Evolutionary conservation across 1,140 invertebrate species (phyloP), one percentile per base, ranked within the genome.

Genomic region (Dreissena rostriformis): DNA sequence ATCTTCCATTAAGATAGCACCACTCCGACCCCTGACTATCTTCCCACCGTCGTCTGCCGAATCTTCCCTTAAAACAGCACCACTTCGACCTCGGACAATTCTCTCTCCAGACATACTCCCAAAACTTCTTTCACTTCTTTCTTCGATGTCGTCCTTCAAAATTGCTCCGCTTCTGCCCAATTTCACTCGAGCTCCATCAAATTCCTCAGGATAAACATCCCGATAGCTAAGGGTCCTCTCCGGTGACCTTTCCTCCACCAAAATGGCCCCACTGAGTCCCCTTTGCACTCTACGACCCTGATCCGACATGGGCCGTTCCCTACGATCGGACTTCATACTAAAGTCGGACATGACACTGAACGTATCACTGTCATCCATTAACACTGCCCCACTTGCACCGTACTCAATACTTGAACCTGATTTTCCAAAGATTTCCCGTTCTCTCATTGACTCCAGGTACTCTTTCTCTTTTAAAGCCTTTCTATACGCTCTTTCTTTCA

Each of bases 1-100:
- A 72, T 81, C 70, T 73, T 72, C 55, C 29, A 61, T 11, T n/a
- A 81, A 66, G n/a, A 81, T 55, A n/a, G 79, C 49, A 10, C 70
- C 79, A 49, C 7, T 7, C 4, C 55, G 15, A 53, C 8, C 57
- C 52, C 17, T 28, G 53, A 22, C 28, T 65, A 39, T n/a, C n/a
- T 75, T 52, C 19, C 19, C 17, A 26, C 19, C 66, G 14, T 61
- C 65, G 26, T 28, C 19, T 52, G 51, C 11, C 11, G 57, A 52
- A 39, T 73, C 75, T 53, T 78, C 65, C 15, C 24, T 39, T n/a
- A 72, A 55, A 22, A 70, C 63, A 28, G 61, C 67, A 12, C 71
- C 71, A 19, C 61, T 67, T 14, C 26, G 28, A 51, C 84, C 67
- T 66, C 53, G 68, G 19, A 17, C 39, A 51, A 61, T 51, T 66